phyloP scores from a whole-genome alignment of 2,888 invertebrate species.

The Hypercompe scribonia region DNA sequence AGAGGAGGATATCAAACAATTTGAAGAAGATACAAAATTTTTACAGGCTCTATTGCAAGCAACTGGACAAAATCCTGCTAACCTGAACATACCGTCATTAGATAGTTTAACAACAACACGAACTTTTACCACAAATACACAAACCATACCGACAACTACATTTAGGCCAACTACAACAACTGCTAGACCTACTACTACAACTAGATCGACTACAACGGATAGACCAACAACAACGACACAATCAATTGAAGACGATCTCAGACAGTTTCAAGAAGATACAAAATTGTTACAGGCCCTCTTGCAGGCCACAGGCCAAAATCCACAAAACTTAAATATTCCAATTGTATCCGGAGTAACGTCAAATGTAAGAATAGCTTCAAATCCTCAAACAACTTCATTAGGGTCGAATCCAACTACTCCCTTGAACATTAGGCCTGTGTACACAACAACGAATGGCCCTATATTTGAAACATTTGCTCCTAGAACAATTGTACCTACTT shows the following conservation, averaged over 20 bases:
- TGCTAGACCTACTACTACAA: slow-evolving; percentile 53
- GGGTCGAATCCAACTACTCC: slow-evolving; percentile 76
- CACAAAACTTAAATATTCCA: slow-evolving; percentile 64
- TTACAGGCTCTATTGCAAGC: slow-evolving; percentile 79
- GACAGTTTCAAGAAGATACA: slow-evolving; percentile 77
- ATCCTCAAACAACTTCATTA: slow-evolving; percentile 73
- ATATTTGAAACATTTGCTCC: slow-evolving; percentile 64
- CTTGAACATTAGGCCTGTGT: slow-evolving; percentile 72
- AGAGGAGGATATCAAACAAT: slow-evolving; percentile 80
- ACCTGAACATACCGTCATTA: slow-evolving; percentile 73
- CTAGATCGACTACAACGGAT: slow-evolving; percentile 51
- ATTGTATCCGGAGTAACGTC: slow-evolving; percentile 77
- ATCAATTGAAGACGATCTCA: slow-evolving; percentile 70
- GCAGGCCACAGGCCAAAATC: slow-evolving; percentile 75
- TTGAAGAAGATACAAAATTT: slow-evolving; percentile 81
- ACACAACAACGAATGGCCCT: slow-evolving; percentile 66
- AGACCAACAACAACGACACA: slow-evolving; percentile 60
- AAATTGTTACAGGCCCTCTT: slow-evolving; percentile 79
- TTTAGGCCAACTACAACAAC: slow-evolving; percentile 53
- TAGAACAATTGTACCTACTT: slow-evolving; percentile 69
- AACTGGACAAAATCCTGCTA: slow-evolving; percentile 77
- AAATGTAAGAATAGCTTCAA: slow-evolving; percentile 78
- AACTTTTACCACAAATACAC: slow-evolving; percentile 46
- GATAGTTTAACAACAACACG: slow-evolving; percentile 61
- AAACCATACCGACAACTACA: slow-evolving; percentile 51